A percentile compares a stretch with the other conserved stretches of the same genome.
Evolutionary conservation across 2,797 vertebrate species (phyloP).

Genomic region (Simalia tracyae): DNA sequence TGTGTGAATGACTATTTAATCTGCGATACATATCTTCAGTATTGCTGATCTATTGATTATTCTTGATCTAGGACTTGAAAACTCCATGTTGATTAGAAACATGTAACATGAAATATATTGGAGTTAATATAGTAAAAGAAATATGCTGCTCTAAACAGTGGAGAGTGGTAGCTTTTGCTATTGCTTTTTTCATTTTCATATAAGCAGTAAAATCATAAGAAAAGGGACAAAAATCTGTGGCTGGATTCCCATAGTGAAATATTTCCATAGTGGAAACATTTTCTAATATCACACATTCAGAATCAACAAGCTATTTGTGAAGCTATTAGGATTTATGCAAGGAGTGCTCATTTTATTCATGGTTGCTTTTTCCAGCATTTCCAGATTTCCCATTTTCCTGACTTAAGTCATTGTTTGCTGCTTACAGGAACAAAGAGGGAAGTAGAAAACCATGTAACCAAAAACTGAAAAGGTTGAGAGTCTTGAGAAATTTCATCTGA

Average conservation of each 20-base stretch:
- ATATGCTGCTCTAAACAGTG: background rate
- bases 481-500: background rate
- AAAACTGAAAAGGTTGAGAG: background rate
- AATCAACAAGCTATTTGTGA: constrained; percentile 62
- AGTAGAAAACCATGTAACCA: constrained; percentile 41
- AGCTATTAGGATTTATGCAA: constrained; percentile 45
- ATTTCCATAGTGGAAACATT: constrained; percentile 54
- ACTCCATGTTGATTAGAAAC: background rate
- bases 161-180: background rate
- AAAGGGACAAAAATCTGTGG: constrained; percentile 7
- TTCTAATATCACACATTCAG: constrained; percentile 57
- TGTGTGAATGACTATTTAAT: background rate
- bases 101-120: background rate
- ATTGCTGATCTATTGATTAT: background rate
- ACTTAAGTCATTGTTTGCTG: constrained; percentile 57
- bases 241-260: constrained; percentile 38
- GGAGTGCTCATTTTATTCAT: constrained; percentile 53
- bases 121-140: background rate
- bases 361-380: constrained; percentile 58
- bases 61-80: background rate
- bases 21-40: background rate
- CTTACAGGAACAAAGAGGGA: constrained; percentile 30
- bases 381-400: constrained; percentile 60
- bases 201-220: constrained; percentile 47
- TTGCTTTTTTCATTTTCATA: constrained; percentile 38